Evolutionary conservation across 2,797 vertebrate species (phyloP), one percentile per base, ranked within the genome.

Genomic region (Clarias pachynema): DNA sequence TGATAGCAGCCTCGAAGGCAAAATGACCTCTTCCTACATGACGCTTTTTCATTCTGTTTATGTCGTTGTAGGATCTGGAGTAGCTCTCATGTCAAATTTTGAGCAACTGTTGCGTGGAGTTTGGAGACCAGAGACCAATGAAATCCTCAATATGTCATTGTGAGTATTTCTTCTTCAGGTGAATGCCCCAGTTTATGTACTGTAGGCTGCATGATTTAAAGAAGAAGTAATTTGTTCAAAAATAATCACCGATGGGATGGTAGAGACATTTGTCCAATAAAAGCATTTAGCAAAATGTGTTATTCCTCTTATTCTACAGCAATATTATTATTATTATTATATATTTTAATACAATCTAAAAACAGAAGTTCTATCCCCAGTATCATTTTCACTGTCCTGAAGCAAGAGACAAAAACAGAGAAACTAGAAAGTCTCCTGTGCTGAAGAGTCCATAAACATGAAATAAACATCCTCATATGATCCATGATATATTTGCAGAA

Each of bases 71-170:
- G 98, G 98, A 49, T 97, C 98, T 86, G 98, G 98, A 24, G 97
- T 99, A 14, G 96, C 97, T 90, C 92, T 99, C 83, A 96, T 99
- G 91, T 97, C 98, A 53, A 98, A 98, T 91, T 94, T 99, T 37
- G 98, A 99, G 92, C 98, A 99, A 93, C 95, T 99, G 89, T 92
- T 99, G 89, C 97, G 98, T 26, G 98, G 98, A 1, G 93, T 99
- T 91, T 99, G 98, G 98, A 97, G 95, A 89, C 98, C 98, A 3
- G 98, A 99, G 90, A 96, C 95, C 89, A 99, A 98, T 0, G 98
- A 99, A 94, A 94, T 99, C 89, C 96, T 99, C 90, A 97, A 93
- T 88, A 99, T 99, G 98, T 98, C 98, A 92, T 99, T 99, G 98
- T 99, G 89, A 98, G 98, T 96, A 34, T 34, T 75, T n/a, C 22